These are phyloP conservation scores for Tupiocoris notatus DNA, from an alignment of 2,888 invertebrate species.

Conservation along the genomic window DNA sequence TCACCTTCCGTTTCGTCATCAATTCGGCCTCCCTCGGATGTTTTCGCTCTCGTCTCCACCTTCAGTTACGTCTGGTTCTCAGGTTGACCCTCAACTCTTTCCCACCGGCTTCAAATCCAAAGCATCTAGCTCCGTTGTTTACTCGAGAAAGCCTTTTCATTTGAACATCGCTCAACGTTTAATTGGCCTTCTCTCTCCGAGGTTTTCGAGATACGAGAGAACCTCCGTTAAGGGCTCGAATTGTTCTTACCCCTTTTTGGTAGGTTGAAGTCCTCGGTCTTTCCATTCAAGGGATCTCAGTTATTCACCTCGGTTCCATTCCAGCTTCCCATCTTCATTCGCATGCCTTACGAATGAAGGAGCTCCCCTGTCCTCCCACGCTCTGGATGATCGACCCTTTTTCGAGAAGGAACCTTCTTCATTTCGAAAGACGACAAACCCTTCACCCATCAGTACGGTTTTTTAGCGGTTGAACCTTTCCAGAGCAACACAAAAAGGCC, in stretches of 20 bases:
- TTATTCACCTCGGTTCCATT: not conserved
- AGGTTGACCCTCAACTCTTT: not conserved
- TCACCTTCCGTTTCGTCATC: not conserved
- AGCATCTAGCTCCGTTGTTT: conserved; percentile 19
- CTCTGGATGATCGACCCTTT: not conserved
- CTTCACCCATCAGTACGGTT: not conserved
- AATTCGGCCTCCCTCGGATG: not conserved
- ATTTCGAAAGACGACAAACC: not conserved
- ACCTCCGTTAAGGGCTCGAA: not conserved
- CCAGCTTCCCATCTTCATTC: not conserved
- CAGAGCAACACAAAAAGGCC: too few species aligned
- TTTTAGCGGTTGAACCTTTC: too few species aligned
- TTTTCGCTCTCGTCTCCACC: not conserved
- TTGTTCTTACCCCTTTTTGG: not conserved
- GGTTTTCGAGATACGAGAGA: not conserved
- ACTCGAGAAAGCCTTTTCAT: conserved; percentile 34
- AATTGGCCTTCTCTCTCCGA: conserved; percentile 29
- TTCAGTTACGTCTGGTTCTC: not conserved
- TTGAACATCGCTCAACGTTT: conserved; percentile 36
- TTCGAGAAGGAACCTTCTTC: not conserved
- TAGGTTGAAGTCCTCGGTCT: not conserved
- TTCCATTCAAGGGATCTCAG: not conserved
- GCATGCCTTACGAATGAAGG: not conserved
- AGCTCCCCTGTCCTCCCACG: not conserved
- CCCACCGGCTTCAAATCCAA: not conserved